phyloP scores from a whole-genome alignment of 2,113 vertebrate genomes.

The Puffinus mauretanicus region DNA sequence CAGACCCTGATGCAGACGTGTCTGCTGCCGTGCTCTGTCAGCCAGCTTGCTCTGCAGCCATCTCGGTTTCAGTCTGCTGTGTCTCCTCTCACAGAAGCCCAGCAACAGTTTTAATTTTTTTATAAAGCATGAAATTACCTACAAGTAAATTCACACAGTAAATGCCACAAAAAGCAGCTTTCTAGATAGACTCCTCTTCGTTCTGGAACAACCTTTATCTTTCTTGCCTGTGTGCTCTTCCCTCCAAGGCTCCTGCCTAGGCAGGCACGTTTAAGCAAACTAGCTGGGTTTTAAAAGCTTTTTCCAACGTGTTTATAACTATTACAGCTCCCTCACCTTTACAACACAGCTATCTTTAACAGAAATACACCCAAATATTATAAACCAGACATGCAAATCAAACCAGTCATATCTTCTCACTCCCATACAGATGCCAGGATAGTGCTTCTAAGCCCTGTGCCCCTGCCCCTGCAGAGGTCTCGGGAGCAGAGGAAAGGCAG shows the following conservation, averaged over 20 bases:
- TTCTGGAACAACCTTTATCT: background rate
- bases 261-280: background rate
- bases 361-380: background rate
- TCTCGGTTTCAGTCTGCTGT: background rate
- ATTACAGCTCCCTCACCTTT: background rate
- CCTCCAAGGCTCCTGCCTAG: background rate
- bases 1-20: background rate
- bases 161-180: background rate
- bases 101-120: background rate
- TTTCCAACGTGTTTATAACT: background rate
- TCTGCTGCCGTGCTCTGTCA: background rate
- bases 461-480: background rate
- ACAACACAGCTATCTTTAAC: background rate
- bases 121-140: background rate
- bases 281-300: background rate
- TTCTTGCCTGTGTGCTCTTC: background rate
- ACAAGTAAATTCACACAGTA: background rate
- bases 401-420: background rate
- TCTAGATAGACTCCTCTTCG: background rate
- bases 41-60: background rate
- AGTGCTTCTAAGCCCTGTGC: background rate
- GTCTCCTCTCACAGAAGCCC: background rate
- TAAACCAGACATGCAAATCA: background rate
- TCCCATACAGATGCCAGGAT: background rate
- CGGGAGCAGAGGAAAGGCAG: background rate